Percentiles rank a stretch among this genome's conserved stretches.
phyloP scores from a whole-genome alignment of 2,888 invertebrate genomes.

The Galerucella pusilla region DNA sequence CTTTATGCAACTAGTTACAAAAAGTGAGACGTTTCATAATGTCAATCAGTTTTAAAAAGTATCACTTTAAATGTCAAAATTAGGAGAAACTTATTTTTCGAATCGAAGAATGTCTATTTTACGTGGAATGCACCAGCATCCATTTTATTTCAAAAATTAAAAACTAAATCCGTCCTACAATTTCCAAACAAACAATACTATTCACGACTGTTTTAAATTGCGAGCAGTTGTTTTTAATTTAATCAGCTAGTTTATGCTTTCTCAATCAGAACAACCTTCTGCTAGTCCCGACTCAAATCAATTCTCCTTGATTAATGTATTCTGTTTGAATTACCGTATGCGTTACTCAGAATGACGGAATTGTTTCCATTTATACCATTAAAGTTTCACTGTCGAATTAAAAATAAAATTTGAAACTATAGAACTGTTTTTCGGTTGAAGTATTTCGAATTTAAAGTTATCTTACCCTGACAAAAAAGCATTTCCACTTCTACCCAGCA shows the following conservation, averaged over 20 bases:
- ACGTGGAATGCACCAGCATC: too few relatives aligned
- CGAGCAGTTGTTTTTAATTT: background rate
- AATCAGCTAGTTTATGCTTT: background rate
- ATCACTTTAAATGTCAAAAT: too few relatives aligned
- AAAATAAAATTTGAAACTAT: background rate
- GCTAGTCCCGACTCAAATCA: background rate
- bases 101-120: too few relatives aligned
- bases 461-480: too few relatives aligned
- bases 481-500: too few relatives aligned
- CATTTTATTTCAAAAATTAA: background rate
- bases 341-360: background rate
- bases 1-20: too few relatives aligned
- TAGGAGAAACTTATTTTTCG: too few relatives aligned
- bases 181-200: background rate
- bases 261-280: background rate
- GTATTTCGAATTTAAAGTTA: too few relatives aligned
- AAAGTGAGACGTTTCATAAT: too few relatives aligned
- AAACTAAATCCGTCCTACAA: background rate
- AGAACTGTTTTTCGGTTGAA: background rate
- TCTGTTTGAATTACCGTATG: background rate
- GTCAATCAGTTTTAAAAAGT: too few relatives aligned
- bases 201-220: background rate
- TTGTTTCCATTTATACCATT: background rate
- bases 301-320: constrained; percentile 5
- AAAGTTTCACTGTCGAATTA: background rate